Evolutionary conservation across 2,113 vertebrate genomes (phyloP).

Genomic region (Nothocercus nigrocapillus): DNA sequence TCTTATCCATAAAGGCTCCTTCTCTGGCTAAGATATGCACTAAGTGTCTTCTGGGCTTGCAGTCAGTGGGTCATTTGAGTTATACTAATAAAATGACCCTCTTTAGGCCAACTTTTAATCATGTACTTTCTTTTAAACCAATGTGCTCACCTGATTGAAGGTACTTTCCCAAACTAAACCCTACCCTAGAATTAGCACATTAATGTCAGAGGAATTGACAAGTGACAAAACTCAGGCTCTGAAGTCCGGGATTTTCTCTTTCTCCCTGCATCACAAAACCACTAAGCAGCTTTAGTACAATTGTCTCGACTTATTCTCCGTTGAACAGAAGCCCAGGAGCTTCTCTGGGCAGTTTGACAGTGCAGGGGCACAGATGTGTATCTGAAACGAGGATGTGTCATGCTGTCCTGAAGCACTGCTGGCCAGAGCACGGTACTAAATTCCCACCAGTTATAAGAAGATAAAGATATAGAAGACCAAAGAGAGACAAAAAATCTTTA

Average conservation of each 20-base stretch:
- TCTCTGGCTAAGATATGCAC: not conserved
- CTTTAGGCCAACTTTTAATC: not conserved
- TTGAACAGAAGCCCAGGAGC: not conserved
- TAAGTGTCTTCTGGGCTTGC: not conserved
- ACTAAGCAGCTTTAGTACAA: not conserved
- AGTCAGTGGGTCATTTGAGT: conserved; percentile 3
- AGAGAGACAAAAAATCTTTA: not conserved
- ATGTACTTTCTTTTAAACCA: not conserved
- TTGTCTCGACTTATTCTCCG: not conserved
- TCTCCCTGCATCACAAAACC: not conserved
- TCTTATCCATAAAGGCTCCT: not conserved
- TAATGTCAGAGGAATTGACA: conserved; percentile 28
- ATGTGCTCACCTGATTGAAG: not conserved
- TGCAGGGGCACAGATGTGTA: not conserved
- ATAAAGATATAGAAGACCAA: not conserved
- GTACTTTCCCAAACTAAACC: conserved; percentile 32
- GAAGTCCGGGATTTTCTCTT: not conserved
- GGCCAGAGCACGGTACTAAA: not conserved
- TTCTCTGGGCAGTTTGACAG: not conserved
- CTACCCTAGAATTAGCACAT: conserved; percentile 15
- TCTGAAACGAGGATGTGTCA: not conserved
- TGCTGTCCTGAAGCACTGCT: not conserved
- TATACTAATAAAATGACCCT: not conserved
- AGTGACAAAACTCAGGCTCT: conserved; percentile 9
- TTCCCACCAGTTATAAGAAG: not conserved